Evolutionary conservation across 2,113 vertebrate genomes (phyloP), one percentile per base, ranked within the genome.

Genomic region (Ia io): DNA sequence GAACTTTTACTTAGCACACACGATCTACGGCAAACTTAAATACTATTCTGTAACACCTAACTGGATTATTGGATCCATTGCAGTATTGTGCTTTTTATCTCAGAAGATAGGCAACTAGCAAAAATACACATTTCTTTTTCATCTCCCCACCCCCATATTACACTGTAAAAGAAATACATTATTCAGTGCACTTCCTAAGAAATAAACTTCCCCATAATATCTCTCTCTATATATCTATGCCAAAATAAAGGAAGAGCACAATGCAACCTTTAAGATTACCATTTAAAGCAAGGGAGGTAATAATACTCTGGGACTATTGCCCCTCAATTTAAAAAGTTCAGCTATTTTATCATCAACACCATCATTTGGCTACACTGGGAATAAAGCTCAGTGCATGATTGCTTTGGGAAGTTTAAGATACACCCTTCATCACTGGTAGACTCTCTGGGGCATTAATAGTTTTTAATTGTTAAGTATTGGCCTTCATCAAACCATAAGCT

Each of bases 161-260:
- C 87, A 96, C 42, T 95, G 95, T 74, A 98, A 98, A 98, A 98
- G 98, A 98, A 98, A 96, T 97, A 97, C 96, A 94, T 98, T 97
- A 98, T 97, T 98, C 98, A 98, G 98, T 98, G 98, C 98, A 98
- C 98, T 97, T 98, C 97, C 98, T 98, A 98, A 97, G 96, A 97
- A 97, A 98, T 93, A 98, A 98, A 98, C 97, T 96, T 95, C 97
- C 97, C 96, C 98, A 97, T 97, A 98, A 90, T 97, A 16, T 97
- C 95, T 98, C 96, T 97, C 32, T 98, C 0, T 97, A 88, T 98
- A 97, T 97, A 97, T 96, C 96, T 97, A 98, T 97, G 84, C 40
- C 85, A n/a, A 98, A 97, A 97, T 96, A 97, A 97, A 96, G 96
- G 97, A 95, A 91, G 96, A 97, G 97, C 96, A 95, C 95, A 98